Evolutionary conservation across 2,888 invertebrate species (phyloP).

Genomic region (Hemithea aestivaria): DNA sequence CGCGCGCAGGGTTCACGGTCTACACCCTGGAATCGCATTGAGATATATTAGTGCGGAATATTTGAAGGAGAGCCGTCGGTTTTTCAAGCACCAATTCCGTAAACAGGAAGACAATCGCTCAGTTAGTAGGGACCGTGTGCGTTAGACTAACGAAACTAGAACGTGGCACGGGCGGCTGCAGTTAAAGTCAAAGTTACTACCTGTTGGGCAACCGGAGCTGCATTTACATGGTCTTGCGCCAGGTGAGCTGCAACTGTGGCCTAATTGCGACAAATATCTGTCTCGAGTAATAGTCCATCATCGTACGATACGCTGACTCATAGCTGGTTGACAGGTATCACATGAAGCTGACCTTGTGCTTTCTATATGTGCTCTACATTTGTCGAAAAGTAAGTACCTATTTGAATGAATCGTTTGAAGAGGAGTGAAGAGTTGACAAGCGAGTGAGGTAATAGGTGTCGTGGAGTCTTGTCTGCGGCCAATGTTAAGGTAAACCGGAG

Average conservation of each 20-base stretch:
- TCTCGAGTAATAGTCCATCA: slow-evolving; percentile 5
- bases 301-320: not conserved
- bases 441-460: slow-evolving; percentile 31
- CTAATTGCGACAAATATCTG: slow-evolving; percentile 15
- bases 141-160: slow-evolving; percentile 31
- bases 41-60: slow-evolving; percentile 47
- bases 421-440: slow-evolving; percentile 12
- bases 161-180: slow-evolving; percentile 29
- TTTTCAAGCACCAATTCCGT: slow-evolving; percentile 38
- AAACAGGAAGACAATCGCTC: slow-evolving; percentile 47
- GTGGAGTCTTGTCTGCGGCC: slow-evolving; percentile 26
- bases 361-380: not conserved
- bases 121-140: slow-evolving; percentile 33
- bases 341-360: not conserved
- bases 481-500: slow-evolving; percentile 59
- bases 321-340: no score
- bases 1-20: slow-evolving; percentile 72
- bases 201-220: slow-evolving; percentile 22
- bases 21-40: slow-evolving; percentile 65
- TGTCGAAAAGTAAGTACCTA: no score
- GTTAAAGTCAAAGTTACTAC: slow-evolving; percentile 31
- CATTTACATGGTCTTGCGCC: slow-evolving; percentile 23
- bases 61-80: slow-evolving; percentile 43
- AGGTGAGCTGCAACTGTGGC: slow-evolving; percentile 14
- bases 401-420: no score